These are phyloP conservation scores for Sinotaia quadrata DNA, from an alignment of 2,888 invertebrate species.

Conservation along the genomic window DNA sequence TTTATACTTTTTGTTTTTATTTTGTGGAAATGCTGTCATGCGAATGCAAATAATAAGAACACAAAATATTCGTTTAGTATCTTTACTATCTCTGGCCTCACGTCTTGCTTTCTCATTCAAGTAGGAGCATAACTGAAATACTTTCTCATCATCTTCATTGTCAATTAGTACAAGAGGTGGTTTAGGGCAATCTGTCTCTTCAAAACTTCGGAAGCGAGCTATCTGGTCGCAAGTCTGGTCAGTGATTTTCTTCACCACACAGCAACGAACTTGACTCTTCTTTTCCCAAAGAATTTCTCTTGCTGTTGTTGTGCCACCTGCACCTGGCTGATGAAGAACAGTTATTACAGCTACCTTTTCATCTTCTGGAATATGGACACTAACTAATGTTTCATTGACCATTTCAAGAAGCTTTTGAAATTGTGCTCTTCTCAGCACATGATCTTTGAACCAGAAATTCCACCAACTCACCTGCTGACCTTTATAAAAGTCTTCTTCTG, in stretches of 20 bases:
- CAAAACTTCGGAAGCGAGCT: conserved; percentile 39
- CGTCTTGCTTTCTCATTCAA: conserved; percentile 38
- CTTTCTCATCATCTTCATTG: conserved; percentile 48
- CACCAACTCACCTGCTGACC: conserved; percentile 56
- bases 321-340: conserved; percentile 56
- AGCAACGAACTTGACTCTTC: conserved; percentile 46
- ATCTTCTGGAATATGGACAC: conserved; percentile 32
- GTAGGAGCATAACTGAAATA: conserved; percentile 28
- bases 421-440: conserved; percentile 43
- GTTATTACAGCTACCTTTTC: conserved; percentile 42
- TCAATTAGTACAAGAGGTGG: conserved; percentile 54
- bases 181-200: conserved; percentile 42
- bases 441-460: conserved; percentile 52
- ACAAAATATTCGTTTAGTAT: conserved; percentile 38
- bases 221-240: conserved; percentile 53
- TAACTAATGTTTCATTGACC: conserved; percentile 32
- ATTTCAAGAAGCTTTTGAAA: conserved; percentile 34
- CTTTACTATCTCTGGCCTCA: conserved; percentile 13
- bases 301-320: conserved; percentile 58
- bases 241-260: conserved; percentile 47
- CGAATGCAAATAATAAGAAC: conserved; percentile 41
- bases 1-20: background rate
- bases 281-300: conserved; percentile 55
- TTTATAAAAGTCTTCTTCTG: conserved; percentile 44
- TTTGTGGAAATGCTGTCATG: conserved; percentile 22